Percentiles rank a stretch among this genome's conserved stretches.
Conservation (phyloP, 2,797 vertebrate genomes). For the Megaceryle alcyon region DNA sequence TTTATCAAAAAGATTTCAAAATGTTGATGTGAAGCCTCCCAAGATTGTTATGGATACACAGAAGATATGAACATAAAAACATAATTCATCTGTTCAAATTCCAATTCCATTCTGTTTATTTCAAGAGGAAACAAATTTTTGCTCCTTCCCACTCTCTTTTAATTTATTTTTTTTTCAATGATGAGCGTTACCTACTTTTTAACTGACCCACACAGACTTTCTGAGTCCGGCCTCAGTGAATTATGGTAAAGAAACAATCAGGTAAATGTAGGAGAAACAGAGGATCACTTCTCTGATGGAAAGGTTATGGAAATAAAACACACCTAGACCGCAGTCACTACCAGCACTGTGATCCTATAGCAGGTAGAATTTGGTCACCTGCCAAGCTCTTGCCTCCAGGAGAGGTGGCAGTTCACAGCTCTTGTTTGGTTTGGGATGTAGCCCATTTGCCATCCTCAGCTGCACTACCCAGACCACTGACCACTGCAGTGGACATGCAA, state of each 20-base stretch:
- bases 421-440: not conserved
- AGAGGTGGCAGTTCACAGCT: not conserved
- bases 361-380: not conserved
- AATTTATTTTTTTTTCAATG: not conserved
- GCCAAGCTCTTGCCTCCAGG: not conserved
- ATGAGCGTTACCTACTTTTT: not conserved
- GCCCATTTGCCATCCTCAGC: not conserved
- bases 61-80: conserved; percentile 59
- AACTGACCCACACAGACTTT: not conserved
- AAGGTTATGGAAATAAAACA: not conserved
- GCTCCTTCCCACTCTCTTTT: not conserved
- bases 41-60: conserved; percentile 65
- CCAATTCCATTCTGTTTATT: conserved; percentile 36
- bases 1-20: conserved; percentile 72
- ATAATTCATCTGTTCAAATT: conserved; percentile 59
- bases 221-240: not conserved
- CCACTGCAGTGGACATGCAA: accelerated
- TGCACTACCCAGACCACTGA: accelerated
- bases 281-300: not conserved
- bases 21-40: conserved; percentile 65
- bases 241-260: not conserved
- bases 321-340: not conserved
- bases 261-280: not conserved
- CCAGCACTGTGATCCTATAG: not conserved
- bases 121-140: conserved; percentile 33